Conservation (phyloP, 2,113 vertebrate genomes). For the Psittacara wagleri region DNA sequence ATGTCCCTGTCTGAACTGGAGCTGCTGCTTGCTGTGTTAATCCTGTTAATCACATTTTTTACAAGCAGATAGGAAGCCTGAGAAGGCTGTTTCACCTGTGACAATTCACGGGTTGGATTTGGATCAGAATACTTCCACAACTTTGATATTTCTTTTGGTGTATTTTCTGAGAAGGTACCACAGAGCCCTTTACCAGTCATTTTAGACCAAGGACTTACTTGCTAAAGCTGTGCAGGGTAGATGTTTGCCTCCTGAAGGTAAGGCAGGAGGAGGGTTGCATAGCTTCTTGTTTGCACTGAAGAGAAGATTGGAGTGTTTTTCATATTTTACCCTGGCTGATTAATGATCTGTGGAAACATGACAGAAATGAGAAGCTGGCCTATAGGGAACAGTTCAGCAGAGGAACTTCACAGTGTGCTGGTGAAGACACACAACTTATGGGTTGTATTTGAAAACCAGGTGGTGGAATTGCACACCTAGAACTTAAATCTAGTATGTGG, state of each 20-base stretch:
- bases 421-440: neutral
- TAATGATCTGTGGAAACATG: neutral
- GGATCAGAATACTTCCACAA: neutral
- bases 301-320: neutral
- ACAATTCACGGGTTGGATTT: neutral
- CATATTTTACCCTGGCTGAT: neutral
- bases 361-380: neutral
- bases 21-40: neutral
- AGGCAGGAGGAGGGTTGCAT: neutral
- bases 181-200: neutral
- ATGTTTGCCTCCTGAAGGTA: neutral
- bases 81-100: neutral
- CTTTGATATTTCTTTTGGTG: neutral
- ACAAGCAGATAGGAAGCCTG: accelerated
- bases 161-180: neutral
- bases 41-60: neutral
- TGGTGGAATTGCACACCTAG: neutral
- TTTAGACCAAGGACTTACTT: neutral
- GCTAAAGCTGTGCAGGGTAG: neutral
- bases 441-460: neutral
- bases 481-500: neutral
- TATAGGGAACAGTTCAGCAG: neutral
- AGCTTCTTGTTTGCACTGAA: neutral
- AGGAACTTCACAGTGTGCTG: neutral
- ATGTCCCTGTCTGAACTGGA: neutral